These are phyloP conservation scores for Spialia ferax DNA, from an alignment of 2,888 invertebrate species.

Conservation along the genomic window DNA sequence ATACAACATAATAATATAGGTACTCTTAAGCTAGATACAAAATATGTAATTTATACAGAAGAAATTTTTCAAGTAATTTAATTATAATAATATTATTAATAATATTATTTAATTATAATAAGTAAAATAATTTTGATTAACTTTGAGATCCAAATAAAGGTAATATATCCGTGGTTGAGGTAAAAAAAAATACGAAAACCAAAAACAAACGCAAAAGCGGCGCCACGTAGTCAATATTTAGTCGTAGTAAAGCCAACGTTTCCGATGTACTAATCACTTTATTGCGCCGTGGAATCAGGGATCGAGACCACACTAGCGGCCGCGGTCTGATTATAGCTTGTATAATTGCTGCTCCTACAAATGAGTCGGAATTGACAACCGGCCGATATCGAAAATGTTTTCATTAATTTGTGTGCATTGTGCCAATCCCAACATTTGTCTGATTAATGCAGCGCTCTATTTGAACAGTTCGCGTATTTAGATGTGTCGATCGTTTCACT, in stretches of 20 bases:
- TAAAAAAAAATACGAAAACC: neutral
- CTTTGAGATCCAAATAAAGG: neutral
- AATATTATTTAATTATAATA: too few relatives aligned
- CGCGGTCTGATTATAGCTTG: constrained; percentile 75
- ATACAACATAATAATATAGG: too few relatives aligned
- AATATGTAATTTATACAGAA: too few relatives aligned
- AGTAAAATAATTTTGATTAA: too few relatives aligned
- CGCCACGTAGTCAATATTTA: constrained; percentile 8
- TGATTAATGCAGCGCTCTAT: constrained; percentile 62
- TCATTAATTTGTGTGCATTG: constrained; percentile 84
- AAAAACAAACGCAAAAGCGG: constrained; percentile 8
- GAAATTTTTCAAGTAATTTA: too few relatives aligned
- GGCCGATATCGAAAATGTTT: constrained; percentile 74
- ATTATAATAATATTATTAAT: too few relatives aligned
- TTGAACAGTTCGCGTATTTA: constrained; percentile 32
- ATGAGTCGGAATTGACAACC: constrained; percentile 73
- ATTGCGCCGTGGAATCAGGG: constrained; percentile 53
- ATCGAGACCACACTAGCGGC: constrained; percentile 57
- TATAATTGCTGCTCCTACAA: constrained; percentile 82
- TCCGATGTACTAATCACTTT: constrained; percentile 45
- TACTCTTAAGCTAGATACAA: too few relatives aligned
- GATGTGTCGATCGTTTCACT: constrained; percentile 26
- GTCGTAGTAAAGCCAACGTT: constrained; percentile 3
- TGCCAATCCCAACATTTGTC: constrained; percentile 71
- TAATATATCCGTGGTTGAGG: neutral